Evolutionary conservation across 2,888 invertebrate genomes (phyloP).

Genomic region (Coenonympha arcania): DNA sequence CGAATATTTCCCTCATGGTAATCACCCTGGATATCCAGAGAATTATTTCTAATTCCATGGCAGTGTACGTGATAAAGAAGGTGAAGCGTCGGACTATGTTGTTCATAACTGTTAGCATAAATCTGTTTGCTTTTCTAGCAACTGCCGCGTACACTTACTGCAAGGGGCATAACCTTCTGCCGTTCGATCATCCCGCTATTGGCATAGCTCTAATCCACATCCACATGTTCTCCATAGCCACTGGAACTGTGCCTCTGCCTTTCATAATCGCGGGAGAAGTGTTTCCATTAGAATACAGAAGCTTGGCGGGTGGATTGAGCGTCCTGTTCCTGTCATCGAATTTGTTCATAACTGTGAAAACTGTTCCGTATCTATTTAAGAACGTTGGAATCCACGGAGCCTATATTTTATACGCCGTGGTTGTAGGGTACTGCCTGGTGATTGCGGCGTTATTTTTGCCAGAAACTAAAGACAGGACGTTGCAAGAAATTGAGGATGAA

Average conservation of each 20-base stretch:
- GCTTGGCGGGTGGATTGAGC: constrained; percentile 67
- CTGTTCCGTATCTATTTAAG: constrained; percentile 43
- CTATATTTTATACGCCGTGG: constrained; percentile 41
- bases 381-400: constrained; percentile 46
- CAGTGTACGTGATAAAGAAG: constrained; percentile 53
- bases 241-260: constrained; percentile 77
- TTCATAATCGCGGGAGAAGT: constrained; percentile 81
- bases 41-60: constrained; percentile 47
- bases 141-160: constrained; percentile 45
- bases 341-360: constrained; percentile 52
- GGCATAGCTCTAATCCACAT: constrained; percentile 46
- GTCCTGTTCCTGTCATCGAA: constrained; percentile 48
- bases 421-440: constrained; percentile 44
- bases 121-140: constrained; percentile 40
- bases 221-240: constrained; percentile 70
- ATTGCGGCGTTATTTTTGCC: constrained; percentile 47
- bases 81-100: constrained; percentile 52
- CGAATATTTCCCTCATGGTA: constrained; percentile 44
- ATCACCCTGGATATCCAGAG: constrained; percentile 52
- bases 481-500: constrained; percentile 60
- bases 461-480: constrained; percentile 57
- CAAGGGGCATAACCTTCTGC: constrained; percentile 34
- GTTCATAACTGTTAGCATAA: constrained; percentile 40
- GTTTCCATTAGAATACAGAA: constrained; percentile 75
- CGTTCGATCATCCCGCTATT: constrained; percentile 40